Evolutionary conservation across 2,888 invertebrate genomes (phyloP), one percentile per base, ranked within the genome.

Genomic region (Tetheella fluctuosa): DNA sequence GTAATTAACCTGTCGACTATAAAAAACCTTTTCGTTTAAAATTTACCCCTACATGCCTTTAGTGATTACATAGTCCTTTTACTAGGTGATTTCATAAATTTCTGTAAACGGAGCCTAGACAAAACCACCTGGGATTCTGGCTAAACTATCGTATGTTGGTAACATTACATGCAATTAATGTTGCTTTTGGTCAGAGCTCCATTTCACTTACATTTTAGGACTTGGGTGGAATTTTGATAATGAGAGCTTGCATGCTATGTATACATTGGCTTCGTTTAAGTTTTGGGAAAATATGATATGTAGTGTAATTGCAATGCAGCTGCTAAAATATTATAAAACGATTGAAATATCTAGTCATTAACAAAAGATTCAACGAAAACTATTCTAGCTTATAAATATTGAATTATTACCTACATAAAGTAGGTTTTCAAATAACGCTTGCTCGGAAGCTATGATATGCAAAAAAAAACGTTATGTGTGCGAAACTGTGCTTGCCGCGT

Each of bases 171-270:
- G n/a, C 48, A 48, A 48, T 48, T 48, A 48, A 48, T 48, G 48
- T 48, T 48, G 48, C 48, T 48, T 48, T 48, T 48, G 48, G 48
- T 48, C 48, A 48, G 48, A 48, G 48, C 48, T 48, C 48, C 48
- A 48, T 48, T 48, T 48, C 48, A 48, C 48, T 48, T 20, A 48
- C 48, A 48, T 48, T 48, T 48, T 48, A 48, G 48, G 17, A 48
- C 20, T 48, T 48, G 20, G 48, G 48, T 20, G 48, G 48, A 48
- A 48, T 48, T 48, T 48, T 48, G 48, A 48, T 48, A 48, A 48
- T 48, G 48, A 48, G 48, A 20, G 48, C 48, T 48, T 20, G 20
- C 20, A 20, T 20, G 20, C 20, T 48, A 48, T 2, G 1, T 48
- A 48, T 10, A 20, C 20, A 48, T 48, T 48, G 20, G 48, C 48